Base-by-base conservation (phyloP, 2,888 invertebrate species). In the Plagodis dolabraria region DNA sequence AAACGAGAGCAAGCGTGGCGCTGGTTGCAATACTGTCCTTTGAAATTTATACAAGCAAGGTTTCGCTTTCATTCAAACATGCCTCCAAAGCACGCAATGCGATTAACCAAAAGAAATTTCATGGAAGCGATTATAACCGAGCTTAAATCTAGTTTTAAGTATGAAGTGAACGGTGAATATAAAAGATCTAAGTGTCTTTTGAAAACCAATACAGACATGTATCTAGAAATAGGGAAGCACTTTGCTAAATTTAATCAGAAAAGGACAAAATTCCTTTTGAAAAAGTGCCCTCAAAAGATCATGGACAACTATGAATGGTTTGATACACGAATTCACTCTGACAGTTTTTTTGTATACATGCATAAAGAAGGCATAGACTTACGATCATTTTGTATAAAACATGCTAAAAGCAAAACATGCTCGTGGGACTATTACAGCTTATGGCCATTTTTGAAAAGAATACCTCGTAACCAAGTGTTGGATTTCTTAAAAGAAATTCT, bases 1-100 rank as follows among this genome's bases (percentile, higher is more conserved):
- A 60, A 76, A 57, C 6, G 65, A 4, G 56, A 74, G 5, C 60
- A 53, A 0, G 76, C 83, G 33, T 42, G 77, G 0, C 86, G 82
- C 67, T 88, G 87, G 87, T 63, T 87, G 12, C 77, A 80, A 40
- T 59, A 79, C 61, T 88, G 88, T 58, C 85, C 87, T n/a, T 10
- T 69, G 9, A 11, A 67, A 33, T 80, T 83, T 33, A 77, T 83
- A 47, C 75, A 80, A 74, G 67, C 72, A 40, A 71, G 74, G 35
- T 60, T 83, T 11, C 56, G 67, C 62, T 76, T 75, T 40, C 62
- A 75, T 47, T 40, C 47, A n/a, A 7, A 42, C 9, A 8, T 8
- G 1, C 5, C 36, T 0, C 4, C 48, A 4, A 54, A 66, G 51
- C 60, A 80, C 34, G 61, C 64, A 0, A 77, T 75, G 73, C 78